Base-by-base conservation (phyloP, 2,113 vertebrate species). In the Ivindomyrus marchei region DNA sequence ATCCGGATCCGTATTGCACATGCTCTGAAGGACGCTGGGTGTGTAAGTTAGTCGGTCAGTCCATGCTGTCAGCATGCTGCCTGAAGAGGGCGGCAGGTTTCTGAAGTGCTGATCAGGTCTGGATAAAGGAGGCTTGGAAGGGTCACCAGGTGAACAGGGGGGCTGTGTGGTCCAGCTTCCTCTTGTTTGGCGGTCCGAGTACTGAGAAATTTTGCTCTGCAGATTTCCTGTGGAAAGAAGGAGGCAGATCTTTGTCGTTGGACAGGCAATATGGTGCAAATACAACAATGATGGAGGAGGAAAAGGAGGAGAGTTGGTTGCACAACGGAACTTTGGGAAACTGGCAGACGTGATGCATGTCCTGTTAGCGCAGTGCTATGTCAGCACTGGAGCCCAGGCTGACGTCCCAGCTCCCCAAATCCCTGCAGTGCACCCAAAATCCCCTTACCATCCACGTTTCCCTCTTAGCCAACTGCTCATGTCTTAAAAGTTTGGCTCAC, bases 1-100 rank as follows among this genome's bases (percentile, higher is more conserved):
- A 24, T 36, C 74, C 11, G 53, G 49, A 45, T 47, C 88, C 80
- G 39, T 90, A 90, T 90, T 90, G 90, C 90, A 90, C 88, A 27
- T 90, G 90, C 50, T 90, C 86, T 47, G 36, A 74, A 53, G 46
- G 39, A 42, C 24, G 27, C 80, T 31, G 50, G 19, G 66, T 66
- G 42, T 36, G 19, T 90, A 62, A 86, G 84, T 50, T 13, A 19
- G 66, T 80, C 17, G 36, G 31, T 70, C 58, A 46, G 42, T 49
- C 42, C 62, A 24, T 24, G 39, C 42, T 70, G 39, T 66, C 56
- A 39, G 83, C 74, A 80, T 80, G 74, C 45, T 27, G 45, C 58
- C 88, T 87, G 84, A 4, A 80, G 36, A 27, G 85, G 46, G 39
- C 27, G 49, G 11, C 45, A 50, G 74, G 50, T 56, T 80, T 46